Evolutionary conservation across 2,797 vertebrate genomes (phyloP), one percentile per base, ranked within the genome.

Genomic region (Serranus cabrilla): DNA sequence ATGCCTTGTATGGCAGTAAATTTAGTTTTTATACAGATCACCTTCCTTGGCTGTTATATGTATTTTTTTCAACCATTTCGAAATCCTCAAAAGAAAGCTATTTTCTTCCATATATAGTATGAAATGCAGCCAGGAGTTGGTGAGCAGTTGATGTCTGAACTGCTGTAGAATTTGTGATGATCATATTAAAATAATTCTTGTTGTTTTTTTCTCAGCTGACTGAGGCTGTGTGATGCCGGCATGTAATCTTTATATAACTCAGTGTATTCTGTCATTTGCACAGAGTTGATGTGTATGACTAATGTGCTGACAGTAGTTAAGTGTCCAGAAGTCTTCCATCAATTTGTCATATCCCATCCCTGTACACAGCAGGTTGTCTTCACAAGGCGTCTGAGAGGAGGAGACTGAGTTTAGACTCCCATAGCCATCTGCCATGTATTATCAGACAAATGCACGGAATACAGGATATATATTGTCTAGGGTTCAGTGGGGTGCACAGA

Each of bases 291-390:
- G 11, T 50, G 7, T 61, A 47, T 69, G 62, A 65, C 49, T 80
- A 43, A 71, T 76, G 66, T 67, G 50, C 69, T 74, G 65, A 67
- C 51, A 31, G 52, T 49, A 34, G 42, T 49, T 63, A 63, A 49
- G 31, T 68, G 57, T 72, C n/a, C 34, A 61, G 27, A 76, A 45
- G 56, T 63, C 46, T 51, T 50, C 20, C 16, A 79, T 74, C 43
- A 63, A 40, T 66, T 51, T 73, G 61, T 69, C 68, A 55, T 39
- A 37, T 64, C 72, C 46, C 1, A 13, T 46, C n/a, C 50, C 23
- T 63, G 23, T 21, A 31, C 47, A 21, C 34, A 43, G 18, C n/a
- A 21, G 37, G 31, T 12, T 40, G 11, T 65, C 37, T 67, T 51
- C 13, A 51, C 16, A 47, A 51, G 11, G 14, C 18, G 5, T 27